A percentile compares a stretch with the other conserved stretches of the same genome.
Evolutionary conservation across 2,113 vertebrate genomes (phyloP).

Genomic region (Ochotona curzoniae): DNA sequence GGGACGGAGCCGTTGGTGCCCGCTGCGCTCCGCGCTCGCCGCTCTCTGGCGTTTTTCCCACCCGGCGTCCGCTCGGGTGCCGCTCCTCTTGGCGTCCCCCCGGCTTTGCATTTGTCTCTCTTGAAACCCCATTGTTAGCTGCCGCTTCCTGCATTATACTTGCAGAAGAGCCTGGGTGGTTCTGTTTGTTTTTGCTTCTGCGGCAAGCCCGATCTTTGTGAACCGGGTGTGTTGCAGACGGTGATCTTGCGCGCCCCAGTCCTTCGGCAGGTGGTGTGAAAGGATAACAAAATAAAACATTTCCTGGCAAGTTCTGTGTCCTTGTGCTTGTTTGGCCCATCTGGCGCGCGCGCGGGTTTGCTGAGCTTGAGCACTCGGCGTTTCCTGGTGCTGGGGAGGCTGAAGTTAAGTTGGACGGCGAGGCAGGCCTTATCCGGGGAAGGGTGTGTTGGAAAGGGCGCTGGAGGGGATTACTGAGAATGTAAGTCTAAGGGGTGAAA

Average conservation of each 20-base stretch:
- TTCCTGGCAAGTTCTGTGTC: background rate
- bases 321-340: background rate
- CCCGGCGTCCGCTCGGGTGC: background rate
- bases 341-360: background rate
- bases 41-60: background rate
- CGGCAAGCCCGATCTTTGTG: too few relatives aligned
- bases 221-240: too few relatives aligned
- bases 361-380: too few relatives aligned
- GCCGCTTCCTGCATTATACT: rapidly evolving
- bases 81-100: too few relatives aligned
- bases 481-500: background rate
- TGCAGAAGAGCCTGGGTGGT: background rate
- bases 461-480: background rate
- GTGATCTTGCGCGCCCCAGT: too few relatives aligned
- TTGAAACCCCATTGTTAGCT: background rate
- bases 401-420: too few relatives aligned
- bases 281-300: too few relatives aligned
- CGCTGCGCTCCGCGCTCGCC: background rate
- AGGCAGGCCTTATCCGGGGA: too few relatives aligned
- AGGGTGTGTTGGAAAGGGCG: background rate
- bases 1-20: constrained; percentile 65
- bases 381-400: too few relatives aligned
- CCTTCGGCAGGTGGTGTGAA: too few relatives aligned
- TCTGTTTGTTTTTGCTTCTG: too few relatives aligned
- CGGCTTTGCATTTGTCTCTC: background rate